Evolutionary conservation across 2,888 invertebrate genomes (phyloP).

Genomic region (Mythimna albipuncta): DNA sequence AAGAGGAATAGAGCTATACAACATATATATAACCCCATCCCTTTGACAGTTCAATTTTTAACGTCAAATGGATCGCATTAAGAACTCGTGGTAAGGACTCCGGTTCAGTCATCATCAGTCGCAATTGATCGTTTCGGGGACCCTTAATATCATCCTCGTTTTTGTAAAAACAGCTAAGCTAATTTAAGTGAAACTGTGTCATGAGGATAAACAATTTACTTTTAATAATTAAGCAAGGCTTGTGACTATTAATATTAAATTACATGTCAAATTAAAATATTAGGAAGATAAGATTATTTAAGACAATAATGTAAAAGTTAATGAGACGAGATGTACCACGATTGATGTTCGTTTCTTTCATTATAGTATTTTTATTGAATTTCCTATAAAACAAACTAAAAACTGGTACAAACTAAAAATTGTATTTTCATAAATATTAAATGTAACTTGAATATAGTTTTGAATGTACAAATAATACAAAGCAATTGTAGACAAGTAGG

Average conservation of each 20-base stretch:
- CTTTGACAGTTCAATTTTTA: too few relatives aligned
- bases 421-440: constrained; percentile 19
- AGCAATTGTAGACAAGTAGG: constrained; percentile 40
- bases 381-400: constrained; percentile 12
- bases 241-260: constrained; percentile 45
- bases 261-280: constrained; percentile 14
- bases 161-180: too few relatives aligned
- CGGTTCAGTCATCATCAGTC: too few relatives aligned
- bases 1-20: too few relatives aligned
- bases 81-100: too few relatives aligned
- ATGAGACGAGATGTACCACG: constrained; percentile 19
- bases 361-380: constrained; percentile 20
- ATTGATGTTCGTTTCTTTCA: neutral
- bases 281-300: neutral
- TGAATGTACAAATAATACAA: constrained; percentile 41
- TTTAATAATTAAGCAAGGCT: constrained; percentile 46
- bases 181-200: neutral
- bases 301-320: neutral
- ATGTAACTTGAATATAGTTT: constrained; percentile 26
- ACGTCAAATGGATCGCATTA: too few relatives aligned
- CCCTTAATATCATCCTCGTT: too few relatives aligned
- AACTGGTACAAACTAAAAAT: constrained; percentile 36
- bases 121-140: too few relatives aligned
- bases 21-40: too few relatives aligned
- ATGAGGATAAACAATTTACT: neutral